phyloP scores from a whole-genome alignment of 2,888 invertebrate species.

The Drosophila monieri region DNA sequence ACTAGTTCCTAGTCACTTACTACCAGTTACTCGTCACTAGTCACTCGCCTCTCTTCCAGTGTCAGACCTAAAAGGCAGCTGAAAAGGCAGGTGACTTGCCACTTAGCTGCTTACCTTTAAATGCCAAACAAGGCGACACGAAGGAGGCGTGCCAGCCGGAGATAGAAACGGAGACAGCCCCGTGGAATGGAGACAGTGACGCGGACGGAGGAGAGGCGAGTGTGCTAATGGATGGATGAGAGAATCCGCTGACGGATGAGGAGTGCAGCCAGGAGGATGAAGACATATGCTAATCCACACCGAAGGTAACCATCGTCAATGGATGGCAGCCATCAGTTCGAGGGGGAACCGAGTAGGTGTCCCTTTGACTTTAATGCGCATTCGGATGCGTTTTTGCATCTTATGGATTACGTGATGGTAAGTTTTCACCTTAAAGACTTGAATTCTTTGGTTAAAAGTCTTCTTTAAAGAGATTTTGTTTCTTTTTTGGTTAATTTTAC shows the following conservation, averaged over 20 bases:
- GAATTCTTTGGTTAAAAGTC: neutral
- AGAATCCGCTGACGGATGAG: slow-evolving; percentile 34
- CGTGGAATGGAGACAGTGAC: neutral
- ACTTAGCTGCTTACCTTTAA: slow-evolving; percentile 61
- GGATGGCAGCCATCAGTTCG: slow-evolving; percentile 18
- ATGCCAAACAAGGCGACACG: slow-evolving; percentile 35
- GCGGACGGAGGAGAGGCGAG: neutral
- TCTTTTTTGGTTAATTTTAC: no score
- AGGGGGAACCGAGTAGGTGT: slow-evolving; percentile 14
- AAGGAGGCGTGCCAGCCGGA: slow-evolving; percentile 22
- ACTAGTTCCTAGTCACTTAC: neutral
- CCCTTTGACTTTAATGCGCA: slow-evolving; percentile 29
- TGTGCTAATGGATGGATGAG: slow-evolving; percentile 34
- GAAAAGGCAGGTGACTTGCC: slow-evolving; percentile 29
- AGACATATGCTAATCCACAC: slow-evolving; percentile 39
- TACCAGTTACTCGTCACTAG: neutral
- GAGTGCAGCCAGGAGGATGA: slow-evolving; percentile 21
- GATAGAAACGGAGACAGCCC: slow-evolving; percentile 2
- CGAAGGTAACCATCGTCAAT: slow-evolving; percentile 30
- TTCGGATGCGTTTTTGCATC: slow-evolving; percentile 12
- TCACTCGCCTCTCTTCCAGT: neutral
- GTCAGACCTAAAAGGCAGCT: slow-evolving; percentile 1
- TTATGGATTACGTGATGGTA: neutral
- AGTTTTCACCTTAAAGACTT: neutral
- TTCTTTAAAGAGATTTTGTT: neutral